Evolutionary conservation across 2,888 invertebrate species (phyloP).

Genomic region (Tetropium fuscum): DNA sequence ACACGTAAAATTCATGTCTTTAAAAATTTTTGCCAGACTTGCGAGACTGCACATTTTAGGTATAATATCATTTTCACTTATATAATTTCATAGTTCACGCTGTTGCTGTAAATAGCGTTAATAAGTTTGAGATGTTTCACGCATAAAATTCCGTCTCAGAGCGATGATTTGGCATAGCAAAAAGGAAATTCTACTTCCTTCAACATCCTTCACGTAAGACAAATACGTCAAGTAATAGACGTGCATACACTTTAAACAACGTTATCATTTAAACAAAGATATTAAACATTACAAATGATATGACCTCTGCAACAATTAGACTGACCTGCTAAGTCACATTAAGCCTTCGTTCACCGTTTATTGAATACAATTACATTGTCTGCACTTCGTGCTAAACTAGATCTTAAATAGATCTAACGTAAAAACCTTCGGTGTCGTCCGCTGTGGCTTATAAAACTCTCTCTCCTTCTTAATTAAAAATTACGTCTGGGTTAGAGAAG

Average conservation of each 20-base stretch:
- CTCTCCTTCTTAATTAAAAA: conserved; percentile 29
- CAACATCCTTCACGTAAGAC: conserved; percentile 40
- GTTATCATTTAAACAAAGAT: conserved; percentile 64
- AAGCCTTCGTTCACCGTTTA: conserved; percentile 61
- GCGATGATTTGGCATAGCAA: background rate
- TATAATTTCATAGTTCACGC: too few species aligned
- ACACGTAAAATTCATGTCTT: too few species aligned
- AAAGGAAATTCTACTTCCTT: conserved; percentile 45
- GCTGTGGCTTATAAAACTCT: conserved; percentile 23
- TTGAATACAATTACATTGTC: conserved; percentile 63
- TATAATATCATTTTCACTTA: too few species aligned
- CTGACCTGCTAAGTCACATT: conserved; percentile 64
- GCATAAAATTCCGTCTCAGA: background rate
- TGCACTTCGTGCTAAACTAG: conserved; percentile 51
- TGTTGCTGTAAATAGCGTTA: too few species aligned
- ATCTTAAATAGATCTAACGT: conserved; percentile 46
- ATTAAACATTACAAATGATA: conserved; percentile 66
- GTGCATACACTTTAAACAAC: conserved; percentile 59
- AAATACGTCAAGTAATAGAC: conserved; percentile 40
- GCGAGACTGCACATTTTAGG: too few species aligned
- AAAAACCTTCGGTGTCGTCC: conserved; percentile 12
- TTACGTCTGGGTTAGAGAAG: conserved; percentile 48
- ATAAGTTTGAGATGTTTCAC: background rate
- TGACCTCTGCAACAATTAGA: conserved; percentile 67
- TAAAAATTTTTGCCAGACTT: too few species aligned